Conservation (phyloP, 2,797 vertebrate species). For the Anguilla pacifica region DNA sequence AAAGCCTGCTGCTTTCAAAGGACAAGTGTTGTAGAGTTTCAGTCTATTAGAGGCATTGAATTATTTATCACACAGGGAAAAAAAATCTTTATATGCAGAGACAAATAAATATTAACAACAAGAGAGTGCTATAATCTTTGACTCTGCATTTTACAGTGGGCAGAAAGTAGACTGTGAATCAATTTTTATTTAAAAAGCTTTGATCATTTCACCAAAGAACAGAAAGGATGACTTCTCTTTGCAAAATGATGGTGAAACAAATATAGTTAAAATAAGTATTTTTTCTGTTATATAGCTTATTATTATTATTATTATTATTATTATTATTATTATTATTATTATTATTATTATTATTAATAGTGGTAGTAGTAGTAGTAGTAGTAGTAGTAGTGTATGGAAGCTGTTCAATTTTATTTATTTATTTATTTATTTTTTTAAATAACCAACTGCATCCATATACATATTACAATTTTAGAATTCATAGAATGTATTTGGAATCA, state of each 20-base stretch:
- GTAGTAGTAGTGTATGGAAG: not conserved
- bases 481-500: not conserved
- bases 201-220: not conserved
- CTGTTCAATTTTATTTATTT: not conserved
- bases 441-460: not conserved
- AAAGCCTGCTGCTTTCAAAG: slow-evolving; percentile 49
- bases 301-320: too few species aligned
- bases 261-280: not conserved
- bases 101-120: slow-evolving; percentile 32
- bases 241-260: not conserved
- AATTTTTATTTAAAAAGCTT: slow-evolving; percentile 3
- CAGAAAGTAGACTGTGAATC: not conserved
- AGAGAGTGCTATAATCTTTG: slow-evolving; percentile 28
- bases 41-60: slow-evolving; percentile 38
- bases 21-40: slow-evolving; percentile 37
- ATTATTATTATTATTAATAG: too few species aligned
- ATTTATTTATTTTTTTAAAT: not conserved
- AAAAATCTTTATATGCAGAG: slow-evolving; percentile 30
- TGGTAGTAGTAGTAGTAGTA: too few species aligned
- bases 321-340: too few species aligned
- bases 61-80: slow-evolving; percentile 35
- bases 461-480: not conserved
- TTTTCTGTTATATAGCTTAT: not conserved
- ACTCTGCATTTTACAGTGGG: slow-evolving; percentile 24
- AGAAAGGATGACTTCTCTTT: not conserved